Evolutionary conservation across 2,113 vertebrate species (phyloP), one percentile per base, ranked within the genome.

Genomic region (Coptodon bakossiorum): DNA sequence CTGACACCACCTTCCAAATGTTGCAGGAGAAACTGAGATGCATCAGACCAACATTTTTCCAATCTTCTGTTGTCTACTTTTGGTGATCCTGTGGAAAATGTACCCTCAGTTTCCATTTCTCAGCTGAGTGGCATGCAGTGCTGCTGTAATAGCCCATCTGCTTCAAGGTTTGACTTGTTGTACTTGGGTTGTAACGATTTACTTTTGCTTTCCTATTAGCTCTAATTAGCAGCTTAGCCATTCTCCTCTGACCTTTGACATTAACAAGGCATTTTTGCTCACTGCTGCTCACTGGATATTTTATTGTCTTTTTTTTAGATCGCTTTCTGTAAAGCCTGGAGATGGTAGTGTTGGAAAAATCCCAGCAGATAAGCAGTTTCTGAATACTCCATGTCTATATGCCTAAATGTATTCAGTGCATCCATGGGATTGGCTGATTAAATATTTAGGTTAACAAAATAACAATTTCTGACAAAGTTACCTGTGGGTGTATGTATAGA

Each of bases 241-340:
- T 71, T 71, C 36, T 43, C 66, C 68, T 73, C 68, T 45, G 13
- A 73, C 22, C 40, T 73, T 45, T 73, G 9, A 73, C 68, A 73
- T 45, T 45, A 73, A 24, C 22, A 17, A 73, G 40, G 68, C 22
- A 7, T 29, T 73, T 17, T 10, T 45, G 14, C 68, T 27, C 9
- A 17, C 38, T 73, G 68, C 38, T 43, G 38, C 22, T 45, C 3
- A 3, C 22, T 73, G 40, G 22, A 10, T 48, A 73, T 6, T 45
- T 73, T 73, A n/a, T 73, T 17, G 1, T 73, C 6, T 0, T 73
- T 45, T 73, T 45, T 73, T 73, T 3, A 45, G 0, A 73, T 16
- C 6, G 5, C 40, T 27, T 43, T 43, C 38, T 24, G n/a, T 0
- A 68, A 68, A 68, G 11, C 3, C 19, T 14, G 36, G 36, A 73